Percentiles rank a stretch among this genome's conserved stretches.
Evolutionary conservation across 2,797 vertebrate genomes (phyloP).

Genomic region (Chanos chanos): DNA sequence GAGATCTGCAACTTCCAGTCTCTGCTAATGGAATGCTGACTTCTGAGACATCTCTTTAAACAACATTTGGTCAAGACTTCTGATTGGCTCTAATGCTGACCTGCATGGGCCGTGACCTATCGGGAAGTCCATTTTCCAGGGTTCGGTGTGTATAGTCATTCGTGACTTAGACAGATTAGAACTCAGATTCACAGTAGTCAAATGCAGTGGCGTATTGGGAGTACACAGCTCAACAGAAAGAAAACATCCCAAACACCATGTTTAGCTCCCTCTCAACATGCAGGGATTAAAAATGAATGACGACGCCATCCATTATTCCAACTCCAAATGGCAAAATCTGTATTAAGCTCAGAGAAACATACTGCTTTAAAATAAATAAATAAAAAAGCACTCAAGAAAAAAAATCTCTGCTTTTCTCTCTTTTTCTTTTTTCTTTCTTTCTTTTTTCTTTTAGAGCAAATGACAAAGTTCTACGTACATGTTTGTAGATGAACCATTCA

Average conservation of each 20-base stretch:
- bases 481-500: slow-evolving; percentile 60
- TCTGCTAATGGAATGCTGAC: too few relatives aligned
- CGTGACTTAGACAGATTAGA: slow-evolving; percentile 50
- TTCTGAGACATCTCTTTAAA: too few relatives aligned
- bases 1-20: too few relatives aligned
- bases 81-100: neutral
- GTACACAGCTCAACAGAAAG: slow-evolving; percentile 75
- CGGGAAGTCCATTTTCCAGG: slow-evolving; percentile 51
- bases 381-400: slow-evolving; percentile 75
- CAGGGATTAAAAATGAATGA: slow-evolving; percentile 80
- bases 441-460: slow-evolving; percentile 62
- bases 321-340: slow-evolving; percentile 80
- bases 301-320: slow-evolving; percentile 80
- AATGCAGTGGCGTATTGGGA: slow-evolving; percentile 64
- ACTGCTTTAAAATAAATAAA: slow-evolving; percentile 83
- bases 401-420: too few relatives aligned
- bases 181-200: too few relatives aligned
- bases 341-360: slow-evolving; percentile 76
- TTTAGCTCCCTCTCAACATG: slow-evolving; percentile 82
- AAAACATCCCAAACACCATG: slow-evolving; percentile 79
- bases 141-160: slow-evolving; percentile 56
- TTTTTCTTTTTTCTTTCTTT: too few relatives aligned
- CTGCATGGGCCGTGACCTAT: slow-evolving; percentile 45
- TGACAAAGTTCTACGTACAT: slow-evolving; percentile 53
- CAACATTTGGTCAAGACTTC: neutral